These are phyloP conservation scores for Aethes cnicana DNA, from an alignment of 2,888 invertebrate species.

Conservation along the genomic window DNA sequence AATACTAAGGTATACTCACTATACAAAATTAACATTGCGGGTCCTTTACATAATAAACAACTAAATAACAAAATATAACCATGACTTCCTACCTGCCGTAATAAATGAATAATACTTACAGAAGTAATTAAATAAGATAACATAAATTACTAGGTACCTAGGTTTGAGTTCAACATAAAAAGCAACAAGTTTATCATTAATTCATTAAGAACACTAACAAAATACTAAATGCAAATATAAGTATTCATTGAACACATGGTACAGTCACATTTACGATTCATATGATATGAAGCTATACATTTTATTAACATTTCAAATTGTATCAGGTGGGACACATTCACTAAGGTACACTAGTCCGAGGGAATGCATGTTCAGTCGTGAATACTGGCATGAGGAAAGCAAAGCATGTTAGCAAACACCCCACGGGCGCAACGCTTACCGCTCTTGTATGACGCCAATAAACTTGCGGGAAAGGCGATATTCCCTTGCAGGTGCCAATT, in stretches of 20 bases:
- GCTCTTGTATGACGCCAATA: background rate
- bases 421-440: background rate
- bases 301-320: constrained; percentile 28
- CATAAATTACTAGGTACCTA: constrained; percentile 30
- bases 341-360: constrained; percentile 21
- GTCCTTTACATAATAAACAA: constrained; percentile 22
- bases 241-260: constrained; percentile 29
- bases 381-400: constrained; percentile 23
- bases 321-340: constrained; percentile 28
- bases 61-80: constrained; percentile 30
- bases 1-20: too few relatives aligned
- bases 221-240: constrained; percentile 29
- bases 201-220: constrained; percentile 21
- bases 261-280: constrained; percentile 22
- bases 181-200: constrained; percentile 25
- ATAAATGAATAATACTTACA: constrained; percentile 28
- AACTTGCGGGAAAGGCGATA: too few relatives aligned
- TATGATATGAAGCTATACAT: constrained; percentile 19
- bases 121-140: constrained; percentile 24
- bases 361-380: constrained; percentile 25
- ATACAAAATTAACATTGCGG: constrained; percentile 19
- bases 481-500: too few relatives aligned
- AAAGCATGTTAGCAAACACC: background rate
- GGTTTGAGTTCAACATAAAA: constrained; percentile 29
- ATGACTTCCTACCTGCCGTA: constrained; percentile 17